Evolutionary conservation across 2,888 invertebrate species (phyloP), one percentile per base, ranked within the genome.

Genomic region (Epistrophe grossulariae): DNA sequence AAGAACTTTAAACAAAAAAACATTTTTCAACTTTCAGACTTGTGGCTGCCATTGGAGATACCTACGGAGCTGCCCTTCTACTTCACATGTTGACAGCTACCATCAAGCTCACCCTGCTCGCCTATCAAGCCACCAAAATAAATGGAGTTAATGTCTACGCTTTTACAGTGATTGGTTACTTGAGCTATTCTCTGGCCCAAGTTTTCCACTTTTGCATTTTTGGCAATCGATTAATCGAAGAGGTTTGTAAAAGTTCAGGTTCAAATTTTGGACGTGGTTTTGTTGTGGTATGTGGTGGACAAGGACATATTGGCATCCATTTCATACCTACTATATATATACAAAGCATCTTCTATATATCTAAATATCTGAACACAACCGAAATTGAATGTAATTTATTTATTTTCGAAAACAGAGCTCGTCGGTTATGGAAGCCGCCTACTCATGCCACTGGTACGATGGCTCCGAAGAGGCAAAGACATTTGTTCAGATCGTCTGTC

Each of bases 371-470:
- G 8, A 55, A 28, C 8, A 28, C 13, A 28, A 28, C 40, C n/a
- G 48, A 64, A 55, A 72, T 62, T 66, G 15, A 76, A 66, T 76
- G 64, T 72, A 84, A 84, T 80, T 66, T 77, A 80, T 81, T 43
- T 73, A 70, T 72, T 4, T 80, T 68, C 66, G 50, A 68, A 81
- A 79, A n/a, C 91, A 97, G 97, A 97, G 97, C 90, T 97, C 97
- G 83, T 97, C 97, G 4, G 97, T 97, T 7, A 97, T 97, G 97
- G 97, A 97, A 93, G 97, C 97, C 0, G 97, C 97, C 0, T 97
- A 97, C 93, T 97, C 97, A 64, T 97, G 97, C 90, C 97, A 97
- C 89, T 97, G 97, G 97, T 97, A 97, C 91, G 97, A 97, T 89
- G 97, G 97, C 8, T 97, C 97, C 0, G 97, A 97, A 91, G 97